Percentiles rank a stretch among this genome's conserved stretches.
Conservation (phyloP, 2,888 invertebrate genomes). For the Junonia oenone region DNA sequence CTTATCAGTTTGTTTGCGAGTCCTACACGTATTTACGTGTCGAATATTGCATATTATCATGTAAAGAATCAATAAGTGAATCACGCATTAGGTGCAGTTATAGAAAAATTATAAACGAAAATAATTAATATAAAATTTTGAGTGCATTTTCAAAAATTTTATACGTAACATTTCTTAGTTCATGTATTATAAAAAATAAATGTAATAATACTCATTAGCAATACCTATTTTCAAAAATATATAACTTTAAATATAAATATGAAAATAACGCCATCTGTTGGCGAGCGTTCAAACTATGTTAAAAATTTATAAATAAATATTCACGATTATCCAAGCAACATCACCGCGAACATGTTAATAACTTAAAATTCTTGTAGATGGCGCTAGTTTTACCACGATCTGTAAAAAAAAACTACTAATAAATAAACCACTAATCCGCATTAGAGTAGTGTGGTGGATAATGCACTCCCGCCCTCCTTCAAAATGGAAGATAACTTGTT, state of each 20-base stretch:
- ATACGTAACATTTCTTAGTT: too few species aligned
- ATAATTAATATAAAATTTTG: too few species aligned
- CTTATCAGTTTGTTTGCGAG: constrained; percentile 64
- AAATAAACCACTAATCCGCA: neutral
- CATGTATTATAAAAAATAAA: neutral
- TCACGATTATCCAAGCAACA: neutral
- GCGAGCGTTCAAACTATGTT: neutral
- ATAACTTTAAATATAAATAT: neutral
- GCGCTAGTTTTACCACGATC: neutral
- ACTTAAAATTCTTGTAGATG: neutral
- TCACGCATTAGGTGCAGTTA: neutral
- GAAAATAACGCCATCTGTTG: constrained; percentile 14
- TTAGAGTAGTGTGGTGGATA: neutral
- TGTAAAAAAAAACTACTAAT: neutral
- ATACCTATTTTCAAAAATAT: too few species aligned
- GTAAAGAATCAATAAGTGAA: neutral
- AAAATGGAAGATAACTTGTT: too few species aligned
- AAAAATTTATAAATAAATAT: neutral
- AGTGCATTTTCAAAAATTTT: too few species aligned
- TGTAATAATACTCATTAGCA: neutral
- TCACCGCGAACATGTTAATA: neutral
- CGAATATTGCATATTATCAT: neutral
- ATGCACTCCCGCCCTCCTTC: too few species aligned
- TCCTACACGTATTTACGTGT: constrained; percentile 33
- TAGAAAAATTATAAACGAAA: too few species aligned